phyloP scores from a whole-genome alignment of 2,888 invertebrate genomes.

The Biston stratarius region DNA sequence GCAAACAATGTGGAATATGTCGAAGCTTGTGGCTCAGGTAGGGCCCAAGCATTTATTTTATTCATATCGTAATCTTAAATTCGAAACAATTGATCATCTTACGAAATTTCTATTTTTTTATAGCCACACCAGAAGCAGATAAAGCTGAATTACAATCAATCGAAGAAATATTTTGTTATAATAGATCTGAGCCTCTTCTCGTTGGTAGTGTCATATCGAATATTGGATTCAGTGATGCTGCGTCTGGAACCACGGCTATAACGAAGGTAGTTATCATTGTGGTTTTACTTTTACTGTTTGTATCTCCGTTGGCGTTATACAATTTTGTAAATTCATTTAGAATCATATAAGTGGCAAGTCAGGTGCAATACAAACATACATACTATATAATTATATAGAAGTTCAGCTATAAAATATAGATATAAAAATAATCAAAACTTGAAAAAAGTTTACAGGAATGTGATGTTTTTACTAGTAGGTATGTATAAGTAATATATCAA shows the following conservation, averaged over 20 bases:
- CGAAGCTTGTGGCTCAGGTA: constrained; percentile 94
- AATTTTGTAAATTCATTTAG: no score
- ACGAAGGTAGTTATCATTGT: constrained; percentile 76
- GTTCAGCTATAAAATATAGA: no score
- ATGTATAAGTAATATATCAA: no score
- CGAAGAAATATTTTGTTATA: constrained; percentile 84
- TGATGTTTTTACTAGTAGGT: no score
- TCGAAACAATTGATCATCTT: not conserved
- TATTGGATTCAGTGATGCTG: constrained; percentile 76
- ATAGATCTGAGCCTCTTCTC: constrained; percentile 84
- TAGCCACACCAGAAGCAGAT: constrained; percentile 85
- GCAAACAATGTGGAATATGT: constrained; percentile 91
- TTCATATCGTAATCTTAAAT: not conserved
- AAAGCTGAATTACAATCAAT: constrained; percentile 89
- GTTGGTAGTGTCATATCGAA: constrained; percentile 85
- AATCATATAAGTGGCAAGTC: no score
- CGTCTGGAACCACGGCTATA: constrained; percentile 83
- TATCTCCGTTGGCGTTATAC: no score
- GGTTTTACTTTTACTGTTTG: no score
- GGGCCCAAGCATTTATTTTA: no score
- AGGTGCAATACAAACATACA: no score
- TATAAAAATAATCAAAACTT: no score
- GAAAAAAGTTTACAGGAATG: no score
- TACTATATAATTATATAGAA: no score
- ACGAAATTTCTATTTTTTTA: constrained; percentile 1